Evolutionary conservation across 1,140 invertebrate genomes (phyloP), one percentile per base, ranked within the genome.

Genomic region (Nylanderia fulva): DNA sequence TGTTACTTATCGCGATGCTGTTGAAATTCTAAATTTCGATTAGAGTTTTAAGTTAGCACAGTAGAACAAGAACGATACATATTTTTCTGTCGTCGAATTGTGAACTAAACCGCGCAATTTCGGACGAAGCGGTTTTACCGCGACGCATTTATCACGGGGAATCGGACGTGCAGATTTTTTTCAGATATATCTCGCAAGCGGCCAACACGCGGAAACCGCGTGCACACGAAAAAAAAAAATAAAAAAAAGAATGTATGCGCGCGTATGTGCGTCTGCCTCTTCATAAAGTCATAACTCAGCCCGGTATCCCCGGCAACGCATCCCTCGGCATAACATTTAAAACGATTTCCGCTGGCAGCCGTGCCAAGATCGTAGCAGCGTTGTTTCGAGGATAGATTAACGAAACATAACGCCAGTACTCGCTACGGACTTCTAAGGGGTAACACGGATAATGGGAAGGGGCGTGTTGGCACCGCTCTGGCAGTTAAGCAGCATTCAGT

Each of bases 361-460:
- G 91, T 94, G 93, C 94, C 94, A 95, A 95, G 93, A 94, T 92
- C 93, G 91, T 91, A 92, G 91, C 91, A 91, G 91, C 91, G 92
- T 94, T 94, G 93, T 94, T 94, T 94, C 92, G 91, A 91, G 93
- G 93, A 94, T 94, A 94, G 93, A 94, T 94, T 94, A 94, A 94
- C 94, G 93, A 95, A 94, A 94, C 92, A 94, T 94, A 93, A 93
- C 93, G 93, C 91, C 91, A 91, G 92, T 90, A 91, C 90, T 92
- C 91, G 92, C 92, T 92, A 90, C 90, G 92, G 90, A 93, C 91
- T 93, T 92, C 90, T 91, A 93, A 93, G 92, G 91, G 93, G 91
- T 91, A 92, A 88, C 89, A 85, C 82, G 77, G 91, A 93, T 93
- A 93, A 93, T 93, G 91, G 92, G 90, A 91, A 92, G 92, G 91